These are phyloP conservation scores for Rhagoletis pomonella DNA, from an alignment of 1,140 invertebrate genomes.

Conservation along the genomic window DNA sequence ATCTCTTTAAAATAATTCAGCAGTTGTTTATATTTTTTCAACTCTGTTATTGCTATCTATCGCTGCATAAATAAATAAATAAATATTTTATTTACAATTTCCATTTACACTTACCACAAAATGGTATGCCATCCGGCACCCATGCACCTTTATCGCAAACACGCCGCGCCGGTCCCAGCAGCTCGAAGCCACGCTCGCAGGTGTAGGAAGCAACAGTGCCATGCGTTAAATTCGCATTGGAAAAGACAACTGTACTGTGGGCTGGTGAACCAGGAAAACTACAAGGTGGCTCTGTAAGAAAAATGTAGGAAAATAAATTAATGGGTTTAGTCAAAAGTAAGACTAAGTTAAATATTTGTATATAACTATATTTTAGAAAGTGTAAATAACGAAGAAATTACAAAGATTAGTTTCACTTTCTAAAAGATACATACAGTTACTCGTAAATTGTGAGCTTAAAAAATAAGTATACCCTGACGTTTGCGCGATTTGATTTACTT, in stretches of 20 bases:
- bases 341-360: neutral
- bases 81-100: too few species aligned
- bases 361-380: neutral
- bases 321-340: neutral
- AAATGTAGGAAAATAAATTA: slow-evolving; percentile 29
- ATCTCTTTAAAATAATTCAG: too few species aligned
- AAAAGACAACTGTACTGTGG: slow-evolving; percentile 88
- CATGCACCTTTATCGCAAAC: slow-evolving; percentile 88
- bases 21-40: too few species aligned
- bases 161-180: slow-evolving; percentile 88
- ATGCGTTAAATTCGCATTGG: slow-evolving; percentile 79
- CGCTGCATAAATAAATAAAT: too few species aligned
- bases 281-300: slow-evolving; percentile 76
- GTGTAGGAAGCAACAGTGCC: slow-evolving; percentile 89
- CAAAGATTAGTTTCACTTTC: neutral
- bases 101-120: slow-evolving; percentile 87
- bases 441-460: too few species aligned
- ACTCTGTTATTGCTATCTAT: too few species aligned
- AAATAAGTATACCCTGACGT: too few species aligned
- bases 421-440: too few species aligned
- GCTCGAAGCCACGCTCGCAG: slow-evolving; percentile 93
- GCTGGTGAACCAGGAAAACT: slow-evolving; percentile 95
- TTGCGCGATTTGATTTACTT: too few species aligned
- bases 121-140: slow-evolving; percentile 93
- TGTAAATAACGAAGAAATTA: neutral